Evolutionary conservation across 2,113 vertebrate genomes (phyloP), one percentile per base, ranked within the genome.

Genomic region (Carassius gibelio): DNA sequence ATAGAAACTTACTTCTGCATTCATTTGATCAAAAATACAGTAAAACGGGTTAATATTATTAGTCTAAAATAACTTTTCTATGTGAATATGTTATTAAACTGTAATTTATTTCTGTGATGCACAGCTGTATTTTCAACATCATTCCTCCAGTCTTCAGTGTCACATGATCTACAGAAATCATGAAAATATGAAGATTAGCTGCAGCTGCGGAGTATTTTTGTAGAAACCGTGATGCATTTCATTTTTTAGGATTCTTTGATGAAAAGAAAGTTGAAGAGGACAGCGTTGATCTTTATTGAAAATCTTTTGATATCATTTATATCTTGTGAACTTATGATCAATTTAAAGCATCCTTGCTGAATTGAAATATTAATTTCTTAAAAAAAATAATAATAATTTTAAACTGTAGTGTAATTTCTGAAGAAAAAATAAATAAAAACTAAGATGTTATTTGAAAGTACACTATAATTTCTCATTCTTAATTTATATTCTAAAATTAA

Each of bases 1-100:
- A 36, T 87, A 88, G 69, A 69, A 81, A 36, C 15, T n/a, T n/a
- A n/a, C 57, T 9, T n/a, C 23, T 14, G 62, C 26, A 26, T 30
- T 36, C 17, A 68, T 36, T 17, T 68, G 66, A 68, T 36, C 7
- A 68, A 4, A 68, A 68, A 36, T 36, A 34, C 30, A 17, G 14
- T 36, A 68, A 34, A 68, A 36, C 14, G 8, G 26, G 15, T 15
- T 17, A 79, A 38, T 79, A n/a, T 82, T 9, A 75, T 21, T 30
- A 62, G 26, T 30, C 36, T 21, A 72, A 42, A n/a, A n/a, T 21
- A 42, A 10, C 66, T 1, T 48, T 48, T 48, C 45, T 11, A 48
- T 2, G 2, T 48, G 45, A 48, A 48, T 48, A 48, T 3, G 11
- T 48, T 11, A 10, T 30, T 48, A 48, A 48, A 48, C 10, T 48